Conservation (phyloP, 2,113 vertebrate species). For the Tor tambroides region DNA sequence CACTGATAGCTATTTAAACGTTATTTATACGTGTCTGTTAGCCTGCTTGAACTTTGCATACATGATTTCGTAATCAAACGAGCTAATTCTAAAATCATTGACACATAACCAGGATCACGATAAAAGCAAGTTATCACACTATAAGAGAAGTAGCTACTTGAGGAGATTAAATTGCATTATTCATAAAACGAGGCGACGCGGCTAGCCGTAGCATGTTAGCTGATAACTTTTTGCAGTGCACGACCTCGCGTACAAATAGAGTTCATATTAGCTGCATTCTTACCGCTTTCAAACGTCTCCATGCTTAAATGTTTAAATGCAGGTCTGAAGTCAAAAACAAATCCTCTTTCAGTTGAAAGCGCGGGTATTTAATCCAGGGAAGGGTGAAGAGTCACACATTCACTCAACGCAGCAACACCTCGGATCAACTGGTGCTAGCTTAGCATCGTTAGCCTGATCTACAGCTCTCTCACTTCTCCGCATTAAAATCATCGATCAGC, state of each 20-base stretch:
- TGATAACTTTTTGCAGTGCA: conserved; percentile 19
- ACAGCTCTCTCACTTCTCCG: background rate
- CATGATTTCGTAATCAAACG: background rate
- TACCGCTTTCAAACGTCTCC: conserved; percentile 61
- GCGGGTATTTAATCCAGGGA: background rate
- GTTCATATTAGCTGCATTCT: conserved; percentile 1
- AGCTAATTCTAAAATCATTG: background rate
- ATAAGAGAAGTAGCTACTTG: no score
- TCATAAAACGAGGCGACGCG: background rate
- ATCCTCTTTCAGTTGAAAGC: background rate
- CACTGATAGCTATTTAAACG: background rate
- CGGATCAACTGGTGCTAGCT: conserved; percentile 9
- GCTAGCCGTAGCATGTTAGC: conserved; percentile 23
- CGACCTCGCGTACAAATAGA: background rate
- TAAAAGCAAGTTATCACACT: background rate
- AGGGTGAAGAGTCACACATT: background rate
- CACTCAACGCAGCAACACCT: background rate
- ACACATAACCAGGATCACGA: background rate
- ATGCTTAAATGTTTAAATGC: conserved; percentile 40
- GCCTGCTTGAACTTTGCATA: background rate
- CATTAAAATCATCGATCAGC: background rate
- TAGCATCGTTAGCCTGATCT: conserved; percentile 18
- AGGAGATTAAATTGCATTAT: background rate
- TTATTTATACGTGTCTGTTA: background rate
- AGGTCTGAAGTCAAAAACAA: background rate